These are phyloP conservation scores for Corythaeola cristata DNA, from an alignment of 2,113 vertebrate genomes.

Conservation along the genomic window DNA sequence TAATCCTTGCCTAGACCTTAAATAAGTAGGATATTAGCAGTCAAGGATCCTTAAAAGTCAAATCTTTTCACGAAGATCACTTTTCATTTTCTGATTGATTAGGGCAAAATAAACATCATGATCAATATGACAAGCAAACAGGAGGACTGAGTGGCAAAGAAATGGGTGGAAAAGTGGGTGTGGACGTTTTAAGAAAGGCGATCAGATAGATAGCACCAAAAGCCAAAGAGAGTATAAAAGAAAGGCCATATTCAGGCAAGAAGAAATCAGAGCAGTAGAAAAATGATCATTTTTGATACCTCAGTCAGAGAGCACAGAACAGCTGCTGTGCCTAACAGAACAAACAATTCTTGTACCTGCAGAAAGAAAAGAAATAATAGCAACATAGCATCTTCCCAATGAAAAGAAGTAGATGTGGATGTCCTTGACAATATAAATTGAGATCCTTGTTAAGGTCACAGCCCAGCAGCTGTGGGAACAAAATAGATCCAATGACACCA, in stretches of 20 bases:
- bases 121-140: not conserved
- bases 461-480: not conserved
- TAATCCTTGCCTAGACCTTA: not conserved
- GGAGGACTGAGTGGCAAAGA: not conserved
- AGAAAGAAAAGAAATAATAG: constrained; percentile 4
- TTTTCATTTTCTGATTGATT: not conserved
- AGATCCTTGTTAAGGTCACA: not conserved
- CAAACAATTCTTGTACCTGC: not conserved
- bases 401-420: not conserved
- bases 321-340: not conserved
- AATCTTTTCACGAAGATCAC: not conserved
- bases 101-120: not conserved
- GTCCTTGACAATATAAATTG: not conserved
- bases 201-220: not conserved
- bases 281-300: not conserved
- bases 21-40: not conserved
- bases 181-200: not conserved
- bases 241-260: not conserved
- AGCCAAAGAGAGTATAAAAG: not conserved
- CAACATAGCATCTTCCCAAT: not conserved
- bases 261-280: not conserved
- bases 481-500: not conserved
- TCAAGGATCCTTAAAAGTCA: not conserved
- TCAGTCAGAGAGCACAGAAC: not conserved
- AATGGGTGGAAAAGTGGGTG: not conserved